phyloP scores from a whole-genome alignment of 2,113 vertebrate species.

The Microtus ochrogaster region DNA sequence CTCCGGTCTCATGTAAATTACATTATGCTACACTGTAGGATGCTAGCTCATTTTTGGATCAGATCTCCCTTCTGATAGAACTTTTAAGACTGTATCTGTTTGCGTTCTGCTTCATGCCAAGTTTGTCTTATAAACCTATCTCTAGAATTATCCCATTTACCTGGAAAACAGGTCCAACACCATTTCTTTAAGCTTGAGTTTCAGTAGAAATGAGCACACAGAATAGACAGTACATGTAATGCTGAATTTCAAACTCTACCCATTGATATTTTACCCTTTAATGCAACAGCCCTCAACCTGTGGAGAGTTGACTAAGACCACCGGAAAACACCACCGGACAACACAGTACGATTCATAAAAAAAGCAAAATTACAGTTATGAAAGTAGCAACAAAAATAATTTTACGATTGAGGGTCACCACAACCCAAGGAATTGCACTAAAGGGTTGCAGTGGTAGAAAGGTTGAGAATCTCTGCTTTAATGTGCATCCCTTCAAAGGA shows the following conservation, averaged over 20 bases:
- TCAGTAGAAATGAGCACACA: conserved; percentile 18
- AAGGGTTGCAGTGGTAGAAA: not conserved
- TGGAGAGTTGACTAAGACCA: not conserved
- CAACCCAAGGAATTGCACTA: not conserved
- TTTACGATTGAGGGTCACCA: not conserved
- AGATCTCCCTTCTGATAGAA: not conserved
- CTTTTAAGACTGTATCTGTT: not conserved
- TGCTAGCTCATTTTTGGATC: not conserved
- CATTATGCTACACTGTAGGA: conserved; percentile 9
- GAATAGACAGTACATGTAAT: not conserved
- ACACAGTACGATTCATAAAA: not conserved
- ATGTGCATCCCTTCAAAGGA: not conserved
- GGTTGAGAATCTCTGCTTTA: not conserved
- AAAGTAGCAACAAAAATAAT: not conserved
- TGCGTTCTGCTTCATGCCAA: not conserved
- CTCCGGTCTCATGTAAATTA: not conserved
- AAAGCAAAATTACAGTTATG: not conserved
- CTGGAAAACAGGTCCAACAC: not conserved
- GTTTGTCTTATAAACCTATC: not conserved
- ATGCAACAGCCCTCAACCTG: not conserved
- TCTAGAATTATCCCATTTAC: not conserved
- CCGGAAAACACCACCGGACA: not conserved
- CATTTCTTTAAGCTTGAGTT: not conserved
- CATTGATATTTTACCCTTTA: not conserved
- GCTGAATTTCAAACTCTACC: not conserved